A percentile compares a stretch with the other conserved stretches of the same genome.
phyloP scores from a whole-genome alignment of 2,797 vertebrate species.

The Paramormyrops hopkinsi region DNA sequence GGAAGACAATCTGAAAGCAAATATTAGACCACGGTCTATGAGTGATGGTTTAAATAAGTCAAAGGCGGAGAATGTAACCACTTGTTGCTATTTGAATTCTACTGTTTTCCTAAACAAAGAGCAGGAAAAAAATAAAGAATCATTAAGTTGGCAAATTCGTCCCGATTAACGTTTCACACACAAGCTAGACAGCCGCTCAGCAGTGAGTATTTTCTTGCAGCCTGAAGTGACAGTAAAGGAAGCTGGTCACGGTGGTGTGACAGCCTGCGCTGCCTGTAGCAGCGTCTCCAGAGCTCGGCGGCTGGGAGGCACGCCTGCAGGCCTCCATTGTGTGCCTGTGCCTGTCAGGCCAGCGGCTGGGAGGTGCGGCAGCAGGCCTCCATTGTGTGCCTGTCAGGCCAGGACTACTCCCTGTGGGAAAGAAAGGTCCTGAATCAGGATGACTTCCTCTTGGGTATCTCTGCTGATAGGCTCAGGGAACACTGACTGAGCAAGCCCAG shows the following conservation, averaged over 20 bases:
- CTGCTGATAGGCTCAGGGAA: background rate
- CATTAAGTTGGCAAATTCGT: background rate
- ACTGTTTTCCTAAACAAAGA: background rate
- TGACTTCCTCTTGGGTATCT: conserved; percentile 4
- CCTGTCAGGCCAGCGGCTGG: background rate
- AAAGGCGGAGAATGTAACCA: background rate
- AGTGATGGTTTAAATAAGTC: background rate
- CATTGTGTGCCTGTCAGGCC: conserved; percentile 11
- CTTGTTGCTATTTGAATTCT: background rate
- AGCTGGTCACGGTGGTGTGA: background rate
- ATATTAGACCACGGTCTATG: background rate
- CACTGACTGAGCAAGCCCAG: background rate
- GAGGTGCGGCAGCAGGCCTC: background rate
- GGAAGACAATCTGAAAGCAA: background rate
- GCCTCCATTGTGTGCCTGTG: background rate
- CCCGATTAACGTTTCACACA: background rate
- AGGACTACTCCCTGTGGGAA: conserved; percentile 16
- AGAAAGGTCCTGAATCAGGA: background rate
- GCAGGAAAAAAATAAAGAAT: background rate
- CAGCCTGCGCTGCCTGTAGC: background rate
- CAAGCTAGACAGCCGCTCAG: background rate
- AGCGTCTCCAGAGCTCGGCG: background rate
- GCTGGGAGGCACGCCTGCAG: background rate
- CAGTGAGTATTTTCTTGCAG: background rate
- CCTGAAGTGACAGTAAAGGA: background rate